Evolutionary conservation across 2,888 invertebrate species (phyloP).

Genomic region (Glomeris marginata): DNA sequence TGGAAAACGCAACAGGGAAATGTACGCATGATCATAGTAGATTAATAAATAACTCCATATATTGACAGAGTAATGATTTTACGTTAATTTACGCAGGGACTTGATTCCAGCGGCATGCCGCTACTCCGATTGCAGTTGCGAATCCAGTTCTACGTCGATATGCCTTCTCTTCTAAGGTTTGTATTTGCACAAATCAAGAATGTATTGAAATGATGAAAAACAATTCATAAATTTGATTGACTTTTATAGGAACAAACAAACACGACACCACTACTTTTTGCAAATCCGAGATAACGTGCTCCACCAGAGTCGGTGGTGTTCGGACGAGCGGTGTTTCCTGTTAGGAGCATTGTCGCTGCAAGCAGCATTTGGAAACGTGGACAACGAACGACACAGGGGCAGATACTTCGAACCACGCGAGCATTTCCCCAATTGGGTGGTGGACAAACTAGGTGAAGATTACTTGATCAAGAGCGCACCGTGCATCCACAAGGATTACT

Average conservation of each 20-base stretch:
- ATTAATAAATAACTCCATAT: neutral
- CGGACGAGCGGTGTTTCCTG: slow-evolving; percentile 43
- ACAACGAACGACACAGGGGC: slow-evolving; percentile 32
- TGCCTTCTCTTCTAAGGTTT: slow-evolving; percentile 66
- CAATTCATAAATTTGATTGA: neutral
- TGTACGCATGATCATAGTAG: slow-evolving; percentile 40
- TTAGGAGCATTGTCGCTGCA: slow-evolving; percentile 81
- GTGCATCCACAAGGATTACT: slow-evolving; percentile 65
- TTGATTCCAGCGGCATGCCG: slow-evolving; percentile 79
- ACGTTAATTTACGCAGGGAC: slow-evolving; percentile 41
- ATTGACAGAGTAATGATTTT: slow-evolving; percentile 6
- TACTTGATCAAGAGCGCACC: slow-evolving; percentile 44
- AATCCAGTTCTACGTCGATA: slow-evolving; percentile 87
- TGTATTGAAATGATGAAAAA: neutral
- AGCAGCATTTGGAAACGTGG: slow-evolving; percentile 75
- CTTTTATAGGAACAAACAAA: slow-evolving; percentile 62
- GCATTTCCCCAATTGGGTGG: slow-evolving; percentile 55
- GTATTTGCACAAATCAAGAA: too few relatives aligned
- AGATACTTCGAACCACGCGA: slow-evolving; percentile 64
- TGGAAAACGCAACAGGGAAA: slow-evolving; percentile 89
- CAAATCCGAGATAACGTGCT: slow-evolving; percentile 79
- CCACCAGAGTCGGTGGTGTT: slow-evolving; percentile 28
- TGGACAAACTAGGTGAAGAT: slow-evolving; percentile 36
- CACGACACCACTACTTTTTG: slow-evolving; percentile 84
- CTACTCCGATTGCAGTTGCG: slow-evolving; percentile 76